These are phyloP conservation scores for Zonitis immaculata DNA, from an alignment of 2,888 invertebrate genomes.

Conservation along the genomic window DNA sequence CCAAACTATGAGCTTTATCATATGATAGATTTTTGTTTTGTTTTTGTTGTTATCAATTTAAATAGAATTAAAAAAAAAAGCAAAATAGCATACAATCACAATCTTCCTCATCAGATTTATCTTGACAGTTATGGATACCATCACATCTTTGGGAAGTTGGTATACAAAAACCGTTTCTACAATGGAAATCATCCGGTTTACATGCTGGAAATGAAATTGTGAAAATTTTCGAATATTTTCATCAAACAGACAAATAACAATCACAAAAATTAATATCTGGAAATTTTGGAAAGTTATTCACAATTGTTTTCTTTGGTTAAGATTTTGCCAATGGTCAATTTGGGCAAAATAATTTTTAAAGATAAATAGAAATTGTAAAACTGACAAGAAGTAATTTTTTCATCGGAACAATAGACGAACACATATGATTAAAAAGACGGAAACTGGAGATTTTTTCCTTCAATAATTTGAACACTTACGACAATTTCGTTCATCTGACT, in stretches of 20 bases:
- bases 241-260: neutral
- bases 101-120: slow-evolving; percentile 59
- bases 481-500: slow-evolving; percentile 63
- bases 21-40: slow-evolving; percentile 7
- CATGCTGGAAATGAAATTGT: slow-evolving; percentile 38
- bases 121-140: slow-evolving; percentile 55
- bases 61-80: neutral
- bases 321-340: neutral
- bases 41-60: neutral
- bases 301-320: neutral
- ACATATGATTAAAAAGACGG: slow-evolving; percentile 3
- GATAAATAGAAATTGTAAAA: neutral
- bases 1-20: slow-evolving; percentile 16
- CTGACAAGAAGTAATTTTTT: too few relatives aligned
- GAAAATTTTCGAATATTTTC: slow-evolving; percentile 6
- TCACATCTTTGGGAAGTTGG: slow-evolving; percentile 55
- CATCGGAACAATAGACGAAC: too few relatives aligned
- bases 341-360: neutral
- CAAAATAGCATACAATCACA: slow-evolving; percentile 24
- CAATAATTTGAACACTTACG: slow-evolving; percentile 58
- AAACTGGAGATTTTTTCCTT: neutral
- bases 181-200: slow-evolving; percentile 42
- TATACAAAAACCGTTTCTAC: slow-evolving; percentile 57
- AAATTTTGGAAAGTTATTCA: slow-evolving; percentile 2
- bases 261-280: slow-evolving; percentile 5